These are phyloP conservation scores for Megalonaias nervosa DNA, from an alignment of 1,140 invertebrate species.

Conservation along the genomic window DNA sequence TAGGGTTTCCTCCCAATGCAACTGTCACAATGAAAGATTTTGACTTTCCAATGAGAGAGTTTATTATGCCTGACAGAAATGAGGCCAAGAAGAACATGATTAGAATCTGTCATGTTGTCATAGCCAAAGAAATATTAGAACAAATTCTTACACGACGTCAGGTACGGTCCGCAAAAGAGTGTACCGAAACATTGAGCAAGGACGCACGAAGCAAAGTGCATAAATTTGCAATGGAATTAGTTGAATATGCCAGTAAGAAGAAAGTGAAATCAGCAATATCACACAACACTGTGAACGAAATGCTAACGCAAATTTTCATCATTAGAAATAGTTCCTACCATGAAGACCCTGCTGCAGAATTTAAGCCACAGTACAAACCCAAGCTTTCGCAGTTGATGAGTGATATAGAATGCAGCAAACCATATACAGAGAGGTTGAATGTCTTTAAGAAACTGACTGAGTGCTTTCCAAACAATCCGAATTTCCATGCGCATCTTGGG, in stretches of 20 bases:
- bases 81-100: constrained; percentile 20
- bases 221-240: constrained; percentile 32
- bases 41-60: constrained; percentile 13
- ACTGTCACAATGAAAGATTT: constrained; percentile 20
- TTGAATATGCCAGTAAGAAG: constrained; percentile 17
- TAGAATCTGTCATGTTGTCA: constrained; percentile 24
- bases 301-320: constrained; percentile 38
- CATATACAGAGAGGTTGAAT: constrained; percentile 35
- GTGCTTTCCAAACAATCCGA: constrained; percentile 40
- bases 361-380: constrained; percentile 17
- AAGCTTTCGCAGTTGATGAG: constrained; percentile 34
- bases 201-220: constrained; percentile 31
- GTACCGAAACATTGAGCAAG: constrained; percentile 13
- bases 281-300: constrained; percentile 21
- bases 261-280: constrained; percentile 2
- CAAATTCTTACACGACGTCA: constrained; percentile 13
- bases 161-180: not conserved
- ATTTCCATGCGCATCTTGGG: constrained; percentile 45
- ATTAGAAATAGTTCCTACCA: constrained; percentile 36
- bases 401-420: constrained; percentile 36
- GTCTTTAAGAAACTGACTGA: constrained; percentile 30
- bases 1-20: constrained; percentile 19
- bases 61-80: constrained; percentile 6
- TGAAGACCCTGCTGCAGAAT: constrained; percentile 16
- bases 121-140: constrained; percentile 31